These are phyloP conservation scores for Crypturellus tataupa DNA, from an alignment of 2,797 vertebrate species.

Conservation along the genomic window DNA sequence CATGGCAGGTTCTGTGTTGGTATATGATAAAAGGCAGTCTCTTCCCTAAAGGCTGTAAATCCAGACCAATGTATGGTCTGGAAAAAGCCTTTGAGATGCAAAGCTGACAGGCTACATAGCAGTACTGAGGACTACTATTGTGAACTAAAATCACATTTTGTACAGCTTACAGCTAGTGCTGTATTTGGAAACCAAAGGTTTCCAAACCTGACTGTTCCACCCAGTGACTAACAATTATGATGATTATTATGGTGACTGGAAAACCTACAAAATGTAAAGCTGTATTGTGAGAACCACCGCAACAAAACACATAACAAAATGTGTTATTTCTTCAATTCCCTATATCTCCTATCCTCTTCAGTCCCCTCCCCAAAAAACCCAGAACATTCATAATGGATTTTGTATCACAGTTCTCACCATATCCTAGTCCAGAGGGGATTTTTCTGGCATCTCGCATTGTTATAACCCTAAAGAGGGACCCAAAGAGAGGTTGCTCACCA, in stretches of 20 bases:
- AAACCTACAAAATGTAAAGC: background rate
- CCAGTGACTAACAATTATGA: rapidly evolving
- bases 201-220: background rate
- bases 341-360: background rate
- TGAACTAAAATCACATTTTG: background rate
- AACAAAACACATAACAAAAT: background rate
- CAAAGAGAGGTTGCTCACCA: background rate
- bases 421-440: background rate
- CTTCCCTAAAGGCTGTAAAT: background rate
- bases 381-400: background rate
- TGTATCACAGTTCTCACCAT: background rate
- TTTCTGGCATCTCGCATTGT: background rate
- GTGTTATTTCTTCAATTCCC: background rate
- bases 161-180: background rate
- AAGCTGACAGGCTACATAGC: background rate
- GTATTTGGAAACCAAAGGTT: background rate
- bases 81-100: background rate
- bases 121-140: background rate
- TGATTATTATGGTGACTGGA: background rate
- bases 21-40: background rate
- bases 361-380: background rate
- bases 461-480: background rate
- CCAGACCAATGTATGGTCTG: no score
- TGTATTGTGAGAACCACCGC: background rate
- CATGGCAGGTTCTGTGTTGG: background rate